Conservation (phyloP, 1,140 invertebrate species). For the Frieseomelitta varia region DNA sequence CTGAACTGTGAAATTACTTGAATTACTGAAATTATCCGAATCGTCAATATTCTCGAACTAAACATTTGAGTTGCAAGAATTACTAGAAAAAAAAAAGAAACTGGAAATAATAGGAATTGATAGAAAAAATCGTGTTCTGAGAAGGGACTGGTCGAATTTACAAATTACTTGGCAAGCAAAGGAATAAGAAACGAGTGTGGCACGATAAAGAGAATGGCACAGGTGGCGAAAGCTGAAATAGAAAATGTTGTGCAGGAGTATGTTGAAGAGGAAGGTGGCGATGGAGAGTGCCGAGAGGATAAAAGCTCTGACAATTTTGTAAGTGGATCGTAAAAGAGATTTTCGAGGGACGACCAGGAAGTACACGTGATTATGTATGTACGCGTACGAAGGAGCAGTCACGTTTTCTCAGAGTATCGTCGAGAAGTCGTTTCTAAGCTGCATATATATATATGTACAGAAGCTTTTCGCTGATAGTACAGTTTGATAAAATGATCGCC, state of each 20-base stretch:
- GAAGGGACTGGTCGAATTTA: too few species aligned
- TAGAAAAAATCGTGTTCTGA: too few species aligned
- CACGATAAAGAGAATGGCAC: background rate
- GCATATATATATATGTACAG: background rate
- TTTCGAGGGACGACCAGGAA: background rate
- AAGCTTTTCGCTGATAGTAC: background rate
- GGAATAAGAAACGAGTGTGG: too few species aligned
- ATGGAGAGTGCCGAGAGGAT: background rate
- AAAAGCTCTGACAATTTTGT: slow-evolving; percentile 24
- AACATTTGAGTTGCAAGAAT: too few species aligned
- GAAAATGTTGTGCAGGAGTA: background rate
- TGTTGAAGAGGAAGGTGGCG: background rate
- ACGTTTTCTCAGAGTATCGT: background rate
- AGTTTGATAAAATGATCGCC: background rate
- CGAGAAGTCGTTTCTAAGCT: background rate
- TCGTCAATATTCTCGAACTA: too few species aligned
- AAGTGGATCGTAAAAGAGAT: slow-evolving; percentile 40
- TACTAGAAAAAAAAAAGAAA: too few species aligned
- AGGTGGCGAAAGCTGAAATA: too few species aligned
- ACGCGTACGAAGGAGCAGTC: background rate
- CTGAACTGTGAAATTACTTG: too few species aligned
- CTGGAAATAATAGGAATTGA: too few species aligned
- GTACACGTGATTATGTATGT: background rate
- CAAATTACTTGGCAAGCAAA: too few species aligned
- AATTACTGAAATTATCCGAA: too few species aligned